These are phyloP conservation scores for Eupeodes luniger DNA, from an alignment of 2,888 invertebrate species.

Conservation along the genomic window DNA sequence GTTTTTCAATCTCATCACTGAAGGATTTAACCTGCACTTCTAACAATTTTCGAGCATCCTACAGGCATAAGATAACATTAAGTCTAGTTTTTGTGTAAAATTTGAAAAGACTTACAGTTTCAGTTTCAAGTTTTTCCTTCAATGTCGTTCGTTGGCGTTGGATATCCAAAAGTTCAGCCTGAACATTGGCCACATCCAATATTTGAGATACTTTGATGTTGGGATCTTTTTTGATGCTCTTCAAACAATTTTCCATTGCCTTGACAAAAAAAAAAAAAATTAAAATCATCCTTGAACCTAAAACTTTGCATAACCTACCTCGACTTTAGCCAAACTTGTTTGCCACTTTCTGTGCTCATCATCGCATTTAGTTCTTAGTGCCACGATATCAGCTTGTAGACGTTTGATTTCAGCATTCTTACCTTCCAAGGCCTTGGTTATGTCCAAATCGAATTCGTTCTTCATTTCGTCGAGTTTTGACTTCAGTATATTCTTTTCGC, in stretches of 20 bases:
- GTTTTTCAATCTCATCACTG: slow-evolving; percentile 85
- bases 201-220: slow-evolving; percentile 84
- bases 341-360: slow-evolving; percentile 81
- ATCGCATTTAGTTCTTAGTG: slow-evolving; percentile 80
- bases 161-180: slow-evolving; percentile 86
- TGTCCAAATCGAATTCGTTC: slow-evolving; percentile 82
- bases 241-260: slow-evolving; percentile 85
- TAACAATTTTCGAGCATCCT: slow-evolving; percentile 84
- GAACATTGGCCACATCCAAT: slow-evolving; percentile 86
- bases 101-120: slow-evolving; percentile 79
- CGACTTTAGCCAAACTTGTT: slow-evolving; percentile 82
- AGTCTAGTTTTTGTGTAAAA: neutral
- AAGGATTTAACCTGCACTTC: slow-evolving; percentile 84
- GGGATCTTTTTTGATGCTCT: slow-evolving; percentile 83
- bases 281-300: neutral
- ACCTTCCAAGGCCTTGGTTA: slow-evolving; percentile 80
- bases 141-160: slow-evolving; percentile 85
- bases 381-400: slow-evolving; percentile 81
- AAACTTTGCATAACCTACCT: slow-evolving; percentile 76
- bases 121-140: slow-evolving; percentile 84
- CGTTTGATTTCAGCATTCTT: slow-evolving; percentile 82
- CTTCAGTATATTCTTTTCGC: slow-evolving; percentile 82
- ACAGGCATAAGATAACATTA: neutral
- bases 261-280: slow-evolving; percentile 41
- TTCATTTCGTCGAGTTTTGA: slow-evolving; percentile 82